Percentiles rank a stretch among this genome's conserved stretches.
phyloP scores from a whole-genome alignment of 2,113 vertebrate species.

The Ceratotherium simum region DNA sequence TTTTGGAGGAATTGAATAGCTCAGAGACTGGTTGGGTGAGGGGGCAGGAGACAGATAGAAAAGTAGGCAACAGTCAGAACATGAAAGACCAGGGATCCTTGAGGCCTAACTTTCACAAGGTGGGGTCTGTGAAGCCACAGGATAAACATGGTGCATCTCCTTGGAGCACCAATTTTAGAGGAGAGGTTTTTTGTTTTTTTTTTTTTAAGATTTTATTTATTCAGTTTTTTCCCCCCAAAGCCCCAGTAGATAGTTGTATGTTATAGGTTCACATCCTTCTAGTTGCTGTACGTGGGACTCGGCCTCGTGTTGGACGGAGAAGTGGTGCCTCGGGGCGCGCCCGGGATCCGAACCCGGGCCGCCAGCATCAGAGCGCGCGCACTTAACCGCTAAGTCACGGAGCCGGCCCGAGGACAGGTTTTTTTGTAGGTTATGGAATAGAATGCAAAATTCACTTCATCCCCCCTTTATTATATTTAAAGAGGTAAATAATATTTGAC shows the following conservation, averaged over 20 bases:
- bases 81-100: not conserved
- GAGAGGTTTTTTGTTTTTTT: not conserved
- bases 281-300: no score
- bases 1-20: not conserved
- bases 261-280: no score
- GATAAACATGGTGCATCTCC: not conserved
- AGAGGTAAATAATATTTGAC: not conserved
- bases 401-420: not conserved
- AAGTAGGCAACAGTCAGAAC: not conserved
- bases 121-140: not conserved
- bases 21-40: not conserved
- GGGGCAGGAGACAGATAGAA: not conserved
- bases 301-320: no score
- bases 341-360: no score
- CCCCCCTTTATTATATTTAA: not conserved
- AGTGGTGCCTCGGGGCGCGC: no score
- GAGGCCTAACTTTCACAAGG: not conserved
- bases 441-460: not conserved
- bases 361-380: no score
- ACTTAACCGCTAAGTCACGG: no score
- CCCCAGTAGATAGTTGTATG: no score
- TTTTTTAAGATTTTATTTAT: no score
- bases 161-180: not conserved
- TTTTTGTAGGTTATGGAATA: not conserved
- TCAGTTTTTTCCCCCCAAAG: no score